These are phyloP conservation scores for Dysdera silvatica DNA, from an alignment of 1,140 invertebrate species.

Conservation along the genomic window DNA sequence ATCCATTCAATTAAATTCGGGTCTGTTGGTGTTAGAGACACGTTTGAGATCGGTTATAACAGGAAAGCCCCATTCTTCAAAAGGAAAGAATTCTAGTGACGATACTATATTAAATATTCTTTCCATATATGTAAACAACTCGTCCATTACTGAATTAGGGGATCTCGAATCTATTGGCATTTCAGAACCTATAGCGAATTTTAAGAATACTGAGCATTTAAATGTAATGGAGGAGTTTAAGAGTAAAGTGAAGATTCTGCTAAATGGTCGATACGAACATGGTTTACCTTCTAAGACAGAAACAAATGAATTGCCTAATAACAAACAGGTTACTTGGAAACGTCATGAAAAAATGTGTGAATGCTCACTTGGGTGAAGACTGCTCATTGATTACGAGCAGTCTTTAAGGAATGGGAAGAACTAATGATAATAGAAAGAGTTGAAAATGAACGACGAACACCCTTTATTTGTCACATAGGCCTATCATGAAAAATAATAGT, in stretches of 20 bases:
- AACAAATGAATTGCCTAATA: background rate
- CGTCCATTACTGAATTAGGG: no score
- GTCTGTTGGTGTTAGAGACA: no score
- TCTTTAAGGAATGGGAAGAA: conserved; percentile 2
- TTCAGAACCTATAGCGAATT: no score
- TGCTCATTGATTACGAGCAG: background rate
- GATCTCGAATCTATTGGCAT: no score
- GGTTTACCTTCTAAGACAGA: background rate
- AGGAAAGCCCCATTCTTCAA: no score
- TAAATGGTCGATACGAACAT: background rate
- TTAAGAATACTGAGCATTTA: no score
- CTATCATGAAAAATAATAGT: conserved; percentile 32
- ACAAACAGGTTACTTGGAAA: background rate
- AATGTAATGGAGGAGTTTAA: no score
- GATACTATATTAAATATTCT: no score
- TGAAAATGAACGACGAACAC: background rate
- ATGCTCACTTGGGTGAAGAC: background rate
- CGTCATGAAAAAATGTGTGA: background rate
- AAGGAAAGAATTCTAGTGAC: no score
- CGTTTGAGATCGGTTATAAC: no score
- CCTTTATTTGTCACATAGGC: conserved; percentile 33
- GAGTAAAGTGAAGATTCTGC: background rate
- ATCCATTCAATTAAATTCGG: no score
- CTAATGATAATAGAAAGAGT: conserved; percentile 20
- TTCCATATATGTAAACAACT: no score